Conservation (phyloP, 2,113 vertebrate genomes). For the Petroica traversi region DNA sequence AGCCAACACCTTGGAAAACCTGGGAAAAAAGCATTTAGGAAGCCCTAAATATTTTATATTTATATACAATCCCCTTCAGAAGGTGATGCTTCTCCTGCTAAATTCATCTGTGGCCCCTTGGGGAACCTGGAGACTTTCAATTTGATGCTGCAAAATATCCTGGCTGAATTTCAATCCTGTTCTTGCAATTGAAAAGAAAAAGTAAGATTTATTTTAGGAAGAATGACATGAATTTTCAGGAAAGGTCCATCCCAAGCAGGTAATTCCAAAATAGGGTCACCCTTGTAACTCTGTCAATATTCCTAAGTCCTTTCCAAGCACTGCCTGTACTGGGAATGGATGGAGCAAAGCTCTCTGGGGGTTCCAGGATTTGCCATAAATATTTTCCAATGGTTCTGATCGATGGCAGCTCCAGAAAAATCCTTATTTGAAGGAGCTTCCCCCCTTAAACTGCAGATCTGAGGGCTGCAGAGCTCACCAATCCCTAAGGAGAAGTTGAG, state of each 20-base stretch:
- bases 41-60: background rate
- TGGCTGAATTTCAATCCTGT: background rate
- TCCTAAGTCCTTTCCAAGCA: background rate
- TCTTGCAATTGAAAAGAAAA: background rate
- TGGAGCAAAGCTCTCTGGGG: background rate
- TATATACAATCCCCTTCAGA: background rate
- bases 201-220: background rate
- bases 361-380: background rate
- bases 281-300: background rate
- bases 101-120: accelerated
- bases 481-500: background rate
- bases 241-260: background rate
- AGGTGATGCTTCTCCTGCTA: background rate
- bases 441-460: background rate
- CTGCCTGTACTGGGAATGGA: background rate
- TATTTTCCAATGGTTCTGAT: background rate
- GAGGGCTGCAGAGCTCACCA: background rate
- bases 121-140: background rate
- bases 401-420: background rate
- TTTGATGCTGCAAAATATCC: background rate
- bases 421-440: background rate
- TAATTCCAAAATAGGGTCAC: background rate
- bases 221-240: background rate
- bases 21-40: too few species aligned
- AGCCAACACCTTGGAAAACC: background rate